Percentiles rank a stretch among this genome's conserved stretches.
Evolutionary conservation across 2,888 invertebrate genomes (phyloP).

Genomic region (Peribatodes rhomboidaria): DNA sequence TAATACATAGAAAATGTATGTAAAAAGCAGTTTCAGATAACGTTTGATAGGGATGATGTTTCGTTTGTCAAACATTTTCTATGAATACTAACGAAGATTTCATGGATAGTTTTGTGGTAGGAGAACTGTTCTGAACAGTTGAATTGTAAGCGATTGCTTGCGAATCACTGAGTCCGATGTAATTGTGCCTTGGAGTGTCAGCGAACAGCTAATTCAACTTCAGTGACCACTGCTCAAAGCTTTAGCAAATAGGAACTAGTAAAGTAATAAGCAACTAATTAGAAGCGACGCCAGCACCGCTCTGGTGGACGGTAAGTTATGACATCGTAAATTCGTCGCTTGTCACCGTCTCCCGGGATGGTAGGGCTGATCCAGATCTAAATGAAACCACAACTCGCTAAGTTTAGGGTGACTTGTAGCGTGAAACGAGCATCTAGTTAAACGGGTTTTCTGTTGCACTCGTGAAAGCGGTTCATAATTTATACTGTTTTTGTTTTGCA

Average conservation of each 20-base stretch:
- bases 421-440: not conserved
- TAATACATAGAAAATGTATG: too few species aligned
- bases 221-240: constrained; percentile 27
- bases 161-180: constrained; percentile 15
- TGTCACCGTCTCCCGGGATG: constrained; percentile 55
- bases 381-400: constrained; percentile 4
- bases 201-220: constrained; percentile 16
- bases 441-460: not conserved
- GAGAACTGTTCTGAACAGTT: not conserved
- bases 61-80: too few species aligned
- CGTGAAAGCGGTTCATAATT: not conserved
- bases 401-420: not conserved
- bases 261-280: constrained; percentile 45
- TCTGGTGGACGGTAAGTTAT: constrained; percentile 60
- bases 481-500: too few species aligned
- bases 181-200: constrained; percentile 10
- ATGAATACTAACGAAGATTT: too few species aligned
- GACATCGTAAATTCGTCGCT: constrained; percentile 66
- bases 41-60: too few species aligned
- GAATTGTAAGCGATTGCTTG: constrained; percentile 3
- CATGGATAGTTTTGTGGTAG: not conserved
- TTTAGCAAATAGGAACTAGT: not conserved
- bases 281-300: constrained; percentile 45
- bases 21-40: too few species aligned
- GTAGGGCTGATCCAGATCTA: constrained; percentile 4